A percentile compares a stretch with the other conserved stretches of the same genome.
These are phyloP conservation scores for Acheta domesticus DNA, from an alignment of 2,888 invertebrate species.

Conservation along the genomic window DNA sequence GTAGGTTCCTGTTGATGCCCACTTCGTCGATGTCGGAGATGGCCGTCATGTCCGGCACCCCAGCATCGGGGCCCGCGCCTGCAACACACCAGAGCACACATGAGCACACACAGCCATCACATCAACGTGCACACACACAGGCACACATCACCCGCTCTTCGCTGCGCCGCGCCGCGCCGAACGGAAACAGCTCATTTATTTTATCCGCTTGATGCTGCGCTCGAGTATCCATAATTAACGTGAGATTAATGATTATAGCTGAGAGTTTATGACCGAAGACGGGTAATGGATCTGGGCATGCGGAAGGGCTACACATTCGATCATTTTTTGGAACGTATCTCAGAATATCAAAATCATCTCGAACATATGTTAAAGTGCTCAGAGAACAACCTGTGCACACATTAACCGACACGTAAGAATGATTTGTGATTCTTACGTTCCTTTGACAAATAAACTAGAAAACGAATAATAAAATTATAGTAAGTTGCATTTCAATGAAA, in stretches of 20 bases:
- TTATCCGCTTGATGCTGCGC: not conserved
- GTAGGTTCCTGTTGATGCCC: constrained; percentile 84
- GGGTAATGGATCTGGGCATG: not conserved
- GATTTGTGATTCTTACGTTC: no score
- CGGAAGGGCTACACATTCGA: no score
- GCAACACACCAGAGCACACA: constrained; percentile 23
- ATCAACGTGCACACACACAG: not conserved
- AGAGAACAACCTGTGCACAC: no score
- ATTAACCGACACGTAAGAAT: no score
- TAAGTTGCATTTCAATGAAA: no score
- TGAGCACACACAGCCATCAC: not conserved
- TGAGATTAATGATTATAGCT: not conserved
- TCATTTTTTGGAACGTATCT: no score
- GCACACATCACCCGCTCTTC: not conserved
- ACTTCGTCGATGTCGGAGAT: constrained; percentile 86
- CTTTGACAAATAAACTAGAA: no score
- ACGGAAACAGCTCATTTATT: constrained; percentile 4
- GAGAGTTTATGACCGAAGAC: not conserved
- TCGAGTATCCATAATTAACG: not conserved
- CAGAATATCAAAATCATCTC: no score
- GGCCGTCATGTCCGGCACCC: constrained; percentile 87
- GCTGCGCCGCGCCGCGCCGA: not conserved
- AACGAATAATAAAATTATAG: no score
- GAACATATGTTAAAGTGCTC: no score
- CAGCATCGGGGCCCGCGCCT: constrained; percentile 54